These are phyloP conservation scores for Benitochromis conjunctus DNA, from an alignment of 2,113 vertebrate genomes.

Conservation along the genomic window DNA sequence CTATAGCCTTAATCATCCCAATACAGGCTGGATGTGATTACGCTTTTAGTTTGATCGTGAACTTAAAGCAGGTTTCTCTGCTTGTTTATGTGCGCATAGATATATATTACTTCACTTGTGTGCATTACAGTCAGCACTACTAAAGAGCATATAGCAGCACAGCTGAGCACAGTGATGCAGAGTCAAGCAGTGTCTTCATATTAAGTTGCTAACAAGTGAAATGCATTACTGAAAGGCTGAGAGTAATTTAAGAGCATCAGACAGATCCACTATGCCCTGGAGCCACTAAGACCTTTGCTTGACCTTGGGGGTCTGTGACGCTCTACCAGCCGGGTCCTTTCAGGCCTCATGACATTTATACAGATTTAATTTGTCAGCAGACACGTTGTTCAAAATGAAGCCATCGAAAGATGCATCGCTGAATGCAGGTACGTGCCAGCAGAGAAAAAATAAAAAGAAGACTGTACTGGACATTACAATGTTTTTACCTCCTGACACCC, in stretches of 20 bases:
- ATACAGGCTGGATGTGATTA: not conserved
- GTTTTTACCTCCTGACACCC: not conserved
- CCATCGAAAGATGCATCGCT: constrained; percentile 45
- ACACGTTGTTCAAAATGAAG: constrained; percentile 46
- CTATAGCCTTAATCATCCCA: not conserved
- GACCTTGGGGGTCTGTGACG: constrained; percentile 21
- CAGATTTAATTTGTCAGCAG: constrained; percentile 64
- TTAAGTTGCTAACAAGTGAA: not conserved
- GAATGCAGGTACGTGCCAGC: constrained; percentile 32
- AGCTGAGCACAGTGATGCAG: not conserved
- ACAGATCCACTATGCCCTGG: not conserved
- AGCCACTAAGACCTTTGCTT: not conserved
- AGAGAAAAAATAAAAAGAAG: not conserved
- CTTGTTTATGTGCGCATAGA: too few species aligned
- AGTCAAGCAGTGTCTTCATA: not conserved
- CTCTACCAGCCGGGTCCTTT: constrained; percentile 2
- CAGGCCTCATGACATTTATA: constrained; percentile 62
- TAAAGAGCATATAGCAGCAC: not conserved
- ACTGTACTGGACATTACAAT: not conserved
- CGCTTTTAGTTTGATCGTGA: not conserved
- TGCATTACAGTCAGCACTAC: not conserved
- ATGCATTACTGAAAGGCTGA: not conserved
- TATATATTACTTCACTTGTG: not conserved
- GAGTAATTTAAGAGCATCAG: not conserved
- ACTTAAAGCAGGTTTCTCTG: not conserved